Evolutionary conservation across 2,888 invertebrate genomes (phyloP).

Genomic region (Phasia obesa): DNA sequence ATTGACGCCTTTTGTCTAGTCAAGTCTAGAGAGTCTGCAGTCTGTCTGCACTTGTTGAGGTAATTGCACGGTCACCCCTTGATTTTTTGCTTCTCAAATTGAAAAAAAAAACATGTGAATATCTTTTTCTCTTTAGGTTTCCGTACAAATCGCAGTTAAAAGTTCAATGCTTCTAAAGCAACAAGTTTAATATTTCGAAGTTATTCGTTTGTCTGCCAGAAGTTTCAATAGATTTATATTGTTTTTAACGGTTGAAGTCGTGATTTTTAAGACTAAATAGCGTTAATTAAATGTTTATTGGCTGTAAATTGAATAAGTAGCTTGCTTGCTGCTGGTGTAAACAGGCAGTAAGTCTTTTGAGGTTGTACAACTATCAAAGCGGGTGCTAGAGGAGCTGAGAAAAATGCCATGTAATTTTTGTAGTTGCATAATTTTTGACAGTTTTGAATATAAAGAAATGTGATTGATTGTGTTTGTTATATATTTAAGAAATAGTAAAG

Average conservation of each 20-base stretch:
- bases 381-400: not conserved
- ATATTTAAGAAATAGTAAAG: not conserved
- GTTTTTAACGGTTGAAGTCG: slow-evolving; percentile 4
- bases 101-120: slow-evolving; percentile 19
- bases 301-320: slow-evolving; percentile 47
- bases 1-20: slow-evolving; percentile 58
- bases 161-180: slow-evolving; percentile 50
- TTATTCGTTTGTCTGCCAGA: not conserved
- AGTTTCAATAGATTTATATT: slow-evolving; percentile 7
- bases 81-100: not conserved
- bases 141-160: slow-evolving; percentile 48
- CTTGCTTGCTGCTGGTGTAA: not conserved
- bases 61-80: slow-evolving; percentile 50
- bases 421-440: slow-evolving; percentile 26
- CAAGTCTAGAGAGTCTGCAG: slow-evolving; percentile 14
- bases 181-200: not conserved
- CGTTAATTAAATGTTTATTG: slow-evolving; percentile 62
- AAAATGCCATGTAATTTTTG: not conserved
- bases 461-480: slow-evolving; percentile 1
- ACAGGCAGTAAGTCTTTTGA: not conserved
- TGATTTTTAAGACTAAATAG: slow-evolving; percentile 36
- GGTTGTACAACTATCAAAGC: no score
- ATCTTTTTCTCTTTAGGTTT: slow-evolving; percentile 1
- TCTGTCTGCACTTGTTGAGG: slow-evolving; percentile 62
- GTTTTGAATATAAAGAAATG: not conserved